Evolutionary conservation across 2,113 vertebrate genomes (phyloP).

Genomic region (Nothocercus julius): DNA sequence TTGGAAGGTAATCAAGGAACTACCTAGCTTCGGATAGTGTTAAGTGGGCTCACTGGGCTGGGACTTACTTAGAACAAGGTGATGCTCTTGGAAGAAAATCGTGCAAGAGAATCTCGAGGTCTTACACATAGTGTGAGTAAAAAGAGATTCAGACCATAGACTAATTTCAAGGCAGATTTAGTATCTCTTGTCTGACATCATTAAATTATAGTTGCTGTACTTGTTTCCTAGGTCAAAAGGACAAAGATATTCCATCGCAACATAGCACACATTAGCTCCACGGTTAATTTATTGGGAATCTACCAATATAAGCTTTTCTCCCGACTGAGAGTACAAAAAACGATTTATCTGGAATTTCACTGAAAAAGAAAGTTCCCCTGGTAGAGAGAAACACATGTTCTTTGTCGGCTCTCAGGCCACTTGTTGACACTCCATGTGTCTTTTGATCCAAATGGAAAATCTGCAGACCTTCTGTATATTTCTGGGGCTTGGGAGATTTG

Average conservation of each 20-base stretch:
- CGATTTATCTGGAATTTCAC: constrained; percentile 20
- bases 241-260: neutral
- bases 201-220: neutral
- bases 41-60: neutral
- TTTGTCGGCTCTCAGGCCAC: rapidly evolving
- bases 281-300: neutral
- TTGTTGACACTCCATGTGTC: neutral
- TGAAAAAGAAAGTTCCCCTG: neutral
- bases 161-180: neutral
- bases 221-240: neutral
- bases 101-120: neutral
- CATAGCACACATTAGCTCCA: neutral
- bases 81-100: neutral
- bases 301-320: neutral
- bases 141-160: neutral
- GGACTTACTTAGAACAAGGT: neutral
- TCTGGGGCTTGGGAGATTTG: neutral
- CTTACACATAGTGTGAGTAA: neutral
- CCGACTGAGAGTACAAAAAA: neutral
- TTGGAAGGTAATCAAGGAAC: neutral
- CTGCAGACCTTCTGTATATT: neutral
- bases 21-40: neutral
- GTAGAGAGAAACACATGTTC: constrained; percentile 12
- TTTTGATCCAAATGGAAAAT: constrained; percentile 3
- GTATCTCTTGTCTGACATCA: neutral